Base-by-base conservation (phyloP, 2,113 vertebrate species). In the Ivindomyrus marchei region DNA sequence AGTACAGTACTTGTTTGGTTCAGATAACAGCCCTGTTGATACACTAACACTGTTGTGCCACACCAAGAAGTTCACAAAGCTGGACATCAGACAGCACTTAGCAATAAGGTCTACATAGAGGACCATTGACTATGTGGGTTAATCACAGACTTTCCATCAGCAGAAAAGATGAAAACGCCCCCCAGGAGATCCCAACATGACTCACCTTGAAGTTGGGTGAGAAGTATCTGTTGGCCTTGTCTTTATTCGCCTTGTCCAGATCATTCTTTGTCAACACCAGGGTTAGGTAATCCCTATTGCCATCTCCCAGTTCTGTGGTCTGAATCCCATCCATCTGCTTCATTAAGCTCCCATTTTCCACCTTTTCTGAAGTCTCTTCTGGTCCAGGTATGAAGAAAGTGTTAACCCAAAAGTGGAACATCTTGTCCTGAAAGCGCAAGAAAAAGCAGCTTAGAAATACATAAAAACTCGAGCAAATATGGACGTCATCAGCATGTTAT, bases 381-480 rank as follows among this genome's bases (percentile, higher is more conserved):
- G 97, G 97, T 93, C 97, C 97, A 93, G 97, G 97, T 94, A 99
- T 98, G 96, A 99, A 99, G 95, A 98, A 99, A 24, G 98, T 99
- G 95, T 99, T 99, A 94, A 99, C 96, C 98, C 98, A 99, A 93
- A 99, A 99, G 93, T 99, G 98, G 95, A 99, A 99, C 98, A 99
- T 99, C 96, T 99, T 99, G 91, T 99, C 98, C 98, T 99, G 92
- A 4, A 90, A 90, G 31, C 31, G 66, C 85, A 56, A 39, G 27
- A 31, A 49, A 87, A 87, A 4, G 9, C 21, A 85, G 39, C 83
- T 27, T 49, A 49, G 19, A 92, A 95, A 94, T 58, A 94, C 27
- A 50, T 74, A 2, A n/a, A 42, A 95, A 0, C 87, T 62, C 13
- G 2, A 56, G 53, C 45, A 90, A 90, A 8, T 86, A 70, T 36